phyloP scores from a whole-genome alignment of 2,113 vertebrate genomes.

The Phodopus roborovskii region DNA sequence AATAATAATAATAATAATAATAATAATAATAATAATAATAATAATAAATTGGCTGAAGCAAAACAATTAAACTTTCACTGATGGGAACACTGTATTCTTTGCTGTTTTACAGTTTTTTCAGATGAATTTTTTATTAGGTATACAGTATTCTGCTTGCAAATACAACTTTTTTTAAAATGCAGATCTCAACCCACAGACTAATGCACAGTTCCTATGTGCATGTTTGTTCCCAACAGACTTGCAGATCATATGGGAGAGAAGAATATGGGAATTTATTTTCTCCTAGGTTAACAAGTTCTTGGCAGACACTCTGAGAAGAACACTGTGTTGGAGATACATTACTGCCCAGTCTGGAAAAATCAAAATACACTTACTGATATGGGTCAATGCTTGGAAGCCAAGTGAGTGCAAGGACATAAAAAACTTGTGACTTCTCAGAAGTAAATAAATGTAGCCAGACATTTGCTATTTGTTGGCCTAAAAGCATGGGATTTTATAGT shows the following conservation, averaged over 20 bases:
- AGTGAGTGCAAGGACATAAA: not conserved
- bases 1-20: not conserved
- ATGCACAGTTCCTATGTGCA: not conserved
- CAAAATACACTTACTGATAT: conserved; percentile 20
- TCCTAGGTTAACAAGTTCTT: not conserved
- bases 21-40: not conserved
- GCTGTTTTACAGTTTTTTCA: not conserved
- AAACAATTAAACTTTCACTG: conserved; percentile 83
- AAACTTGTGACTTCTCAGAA: not conserved
- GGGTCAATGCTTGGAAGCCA: not conserved
- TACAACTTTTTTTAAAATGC: not conserved
- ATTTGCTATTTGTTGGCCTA: not conserved
- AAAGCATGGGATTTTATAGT: not conserved
- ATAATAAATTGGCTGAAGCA: conserved; percentile 56
- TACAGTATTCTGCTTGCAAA: not conserved
- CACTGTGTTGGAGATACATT: not conserved
- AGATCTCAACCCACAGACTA: not conserved
- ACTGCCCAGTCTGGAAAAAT: not conserved
- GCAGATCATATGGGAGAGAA: not conserved
- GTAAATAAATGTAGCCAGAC: not conserved
- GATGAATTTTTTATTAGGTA: not conserved
- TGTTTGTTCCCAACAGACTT: not conserved
- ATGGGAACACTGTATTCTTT: conserved; percentile 39
- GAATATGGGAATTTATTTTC: not conserved
- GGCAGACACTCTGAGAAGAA: not conserved